Evolutionary conservation across 2,797 vertebrate genomes (phyloP).

Genomic region (Passerculus sandwichensis): DNA sequence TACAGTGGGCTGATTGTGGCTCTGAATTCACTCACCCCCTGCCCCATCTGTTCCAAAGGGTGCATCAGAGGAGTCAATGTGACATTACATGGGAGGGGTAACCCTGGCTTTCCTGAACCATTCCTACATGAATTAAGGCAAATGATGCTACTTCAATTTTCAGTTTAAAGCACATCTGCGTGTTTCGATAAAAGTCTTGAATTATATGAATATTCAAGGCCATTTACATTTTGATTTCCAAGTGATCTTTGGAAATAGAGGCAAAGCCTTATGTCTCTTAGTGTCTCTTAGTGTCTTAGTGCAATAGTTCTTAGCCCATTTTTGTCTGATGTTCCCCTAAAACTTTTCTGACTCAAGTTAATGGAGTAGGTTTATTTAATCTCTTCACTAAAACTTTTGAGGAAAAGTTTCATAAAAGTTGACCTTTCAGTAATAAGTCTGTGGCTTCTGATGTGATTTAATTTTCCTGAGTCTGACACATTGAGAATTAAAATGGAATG

Average conservation of each 20-base stretch:
- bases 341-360: neutral
- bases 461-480: conserved; percentile 23
- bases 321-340: neutral
- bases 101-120: neutral
- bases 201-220: neutral
- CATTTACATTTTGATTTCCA: neutral
- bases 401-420: conserved; percentile 34
- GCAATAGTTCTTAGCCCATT: neutral
- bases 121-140: neutral
- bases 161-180: neutral
- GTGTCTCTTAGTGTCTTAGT: neutral
- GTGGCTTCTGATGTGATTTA: conserved; percentile 12
- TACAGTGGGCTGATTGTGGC: neutral
- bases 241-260: neutral
- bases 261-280: neutral
- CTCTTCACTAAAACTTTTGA: neutral
- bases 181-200: neutral
- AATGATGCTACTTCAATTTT: neutral
- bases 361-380: neutral
- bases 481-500: conserved; percentile 24
- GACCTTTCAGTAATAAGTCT: neutral
- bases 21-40: neutral
- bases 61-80: neutral
- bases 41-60: neutral
- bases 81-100: neutral